phyloP scores from a whole-genome alignment of 2,888 invertebrate genomes.

The Kuschelorhynchus macadamiae region DNA sequence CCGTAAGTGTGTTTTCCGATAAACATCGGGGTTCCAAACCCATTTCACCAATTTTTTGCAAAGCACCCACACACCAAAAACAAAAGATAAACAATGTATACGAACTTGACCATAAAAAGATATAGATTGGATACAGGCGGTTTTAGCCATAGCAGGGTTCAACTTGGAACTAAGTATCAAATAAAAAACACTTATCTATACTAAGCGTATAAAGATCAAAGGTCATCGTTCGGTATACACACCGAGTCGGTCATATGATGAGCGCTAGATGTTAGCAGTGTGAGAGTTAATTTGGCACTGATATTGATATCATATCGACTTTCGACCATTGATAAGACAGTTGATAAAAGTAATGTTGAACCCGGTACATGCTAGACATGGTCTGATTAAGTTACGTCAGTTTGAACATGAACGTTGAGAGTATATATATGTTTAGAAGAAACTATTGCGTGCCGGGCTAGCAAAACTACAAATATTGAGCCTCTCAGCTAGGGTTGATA shows the following conservation, averaged over 20 bases:
- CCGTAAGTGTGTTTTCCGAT: conserved; percentile 66
- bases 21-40: conserved; percentile 70
- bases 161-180: conserved; percentile 7
- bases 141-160: conserved; percentile 41
- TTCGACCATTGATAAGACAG: neutral
- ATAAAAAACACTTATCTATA: conserved; percentile 31
- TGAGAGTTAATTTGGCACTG: conserved; percentile 34
- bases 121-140: conserved; percentile 68
- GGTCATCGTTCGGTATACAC: conserved; percentile 52
- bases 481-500: no score
- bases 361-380: neutral
- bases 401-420: no score
- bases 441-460: no score
- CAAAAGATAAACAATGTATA: conserved; percentile 70
- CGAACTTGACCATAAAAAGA: conserved; percentile 69
- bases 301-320: conserved; percentile 11
- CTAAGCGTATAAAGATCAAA: conserved; percentile 47
- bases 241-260: conserved; percentile 12
- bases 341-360: neutral
- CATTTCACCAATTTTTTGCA: conserved; percentile 69
- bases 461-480: no score
- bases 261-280: conserved; percentile 20
- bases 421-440: no score
- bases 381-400: neutral
- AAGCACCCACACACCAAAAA: conserved; percentile 71